These are phyloP conservation scores for Eudyptes chrysolophus DNA, from an alignment of 2,113 vertebrate species.

Conservation along the genomic window DNA sequence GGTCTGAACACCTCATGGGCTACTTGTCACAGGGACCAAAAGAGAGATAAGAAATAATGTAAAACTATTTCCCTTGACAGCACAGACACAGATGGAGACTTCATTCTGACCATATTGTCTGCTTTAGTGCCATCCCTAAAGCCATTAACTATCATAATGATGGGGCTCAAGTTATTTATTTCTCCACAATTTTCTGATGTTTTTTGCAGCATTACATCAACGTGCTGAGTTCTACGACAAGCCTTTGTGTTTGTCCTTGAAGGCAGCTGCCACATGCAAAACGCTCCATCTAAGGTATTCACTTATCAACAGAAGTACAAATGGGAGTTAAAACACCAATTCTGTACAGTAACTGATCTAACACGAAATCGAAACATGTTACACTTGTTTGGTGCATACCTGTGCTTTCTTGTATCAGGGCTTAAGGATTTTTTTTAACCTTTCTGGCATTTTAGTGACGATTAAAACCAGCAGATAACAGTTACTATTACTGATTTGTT, in stretches of 20 bases:
- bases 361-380: neutral
- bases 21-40: conserved; percentile 76
- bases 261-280: conserved; percentile 1
- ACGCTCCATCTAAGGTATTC: neutral
- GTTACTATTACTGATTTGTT: neutral
- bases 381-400: neutral
- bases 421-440: neutral
- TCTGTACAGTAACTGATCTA: neutral
- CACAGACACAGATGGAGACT: conserved; percentile 77
- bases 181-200: conserved; percentile 71
- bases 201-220: conserved; percentile 42
- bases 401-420: neutral
- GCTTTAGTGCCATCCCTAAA: conserved; percentile 77
- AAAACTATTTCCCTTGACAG: conserved; percentile 80
- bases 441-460: neutral
- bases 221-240: neutral
- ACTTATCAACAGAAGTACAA: conserved; percentile 12
- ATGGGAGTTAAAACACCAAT: neutral
- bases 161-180: conserved; percentile 77
- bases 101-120: conserved; percentile 80
- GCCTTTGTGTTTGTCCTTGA: conserved; percentile 66
- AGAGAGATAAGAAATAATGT: conserved; percentile 75
- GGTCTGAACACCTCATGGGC: conserved; percentile 56
- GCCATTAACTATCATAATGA: conserved; percentile 81
- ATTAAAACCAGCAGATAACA: neutral